phyloP scores from a whole-genome alignment of 2,113 vertebrate genomes.

The Zapornia atra region DNA sequence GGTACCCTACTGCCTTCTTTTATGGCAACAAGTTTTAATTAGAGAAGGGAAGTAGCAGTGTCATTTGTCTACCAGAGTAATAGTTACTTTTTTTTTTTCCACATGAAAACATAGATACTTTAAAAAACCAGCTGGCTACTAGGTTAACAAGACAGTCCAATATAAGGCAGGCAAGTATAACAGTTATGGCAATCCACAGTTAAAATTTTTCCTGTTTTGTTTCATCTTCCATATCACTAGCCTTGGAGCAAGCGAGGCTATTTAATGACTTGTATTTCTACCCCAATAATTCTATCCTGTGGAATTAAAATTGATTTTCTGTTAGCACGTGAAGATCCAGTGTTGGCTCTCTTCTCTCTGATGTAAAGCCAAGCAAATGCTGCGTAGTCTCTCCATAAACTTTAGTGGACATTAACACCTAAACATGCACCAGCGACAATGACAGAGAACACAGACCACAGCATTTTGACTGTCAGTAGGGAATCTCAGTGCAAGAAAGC shows the following conservation, averaged over 20 bases:
- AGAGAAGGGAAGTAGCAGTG: not conserved
- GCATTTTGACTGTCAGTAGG: not conserved
- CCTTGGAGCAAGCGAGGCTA: not conserved
- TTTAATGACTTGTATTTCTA: conserved; percentile 67
- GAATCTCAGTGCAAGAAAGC: not conserved
- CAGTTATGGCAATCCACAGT: not conserved
- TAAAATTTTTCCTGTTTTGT: not conserved
- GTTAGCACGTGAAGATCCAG: conserved; percentile 60
- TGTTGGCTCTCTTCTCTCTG: not conserved
- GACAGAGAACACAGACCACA: not conserved
- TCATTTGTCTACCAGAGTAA: not conserved
- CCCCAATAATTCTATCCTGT: conserved; percentile 53
- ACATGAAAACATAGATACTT: not conserved
- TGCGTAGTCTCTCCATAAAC: not conserved
- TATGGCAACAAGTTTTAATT: conserved; percentile 22
- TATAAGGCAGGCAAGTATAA: not conserved
- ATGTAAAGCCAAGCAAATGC: not conserved
- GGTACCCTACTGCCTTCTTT: not conserved
- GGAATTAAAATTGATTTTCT: conserved; percentile 78
- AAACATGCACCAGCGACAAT: not conserved
- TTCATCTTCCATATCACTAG: not conserved
- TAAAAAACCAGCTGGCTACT: not conserved
- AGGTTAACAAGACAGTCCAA: conserved; percentile 2
- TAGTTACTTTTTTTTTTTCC: not conserved
- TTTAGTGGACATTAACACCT: not conserved